Percentiles rank a stretch among this genome's conserved stretches.
Conservation (phyloP, 2,797 vertebrate genomes). For the Aplochiton taeniatus region DNA sequence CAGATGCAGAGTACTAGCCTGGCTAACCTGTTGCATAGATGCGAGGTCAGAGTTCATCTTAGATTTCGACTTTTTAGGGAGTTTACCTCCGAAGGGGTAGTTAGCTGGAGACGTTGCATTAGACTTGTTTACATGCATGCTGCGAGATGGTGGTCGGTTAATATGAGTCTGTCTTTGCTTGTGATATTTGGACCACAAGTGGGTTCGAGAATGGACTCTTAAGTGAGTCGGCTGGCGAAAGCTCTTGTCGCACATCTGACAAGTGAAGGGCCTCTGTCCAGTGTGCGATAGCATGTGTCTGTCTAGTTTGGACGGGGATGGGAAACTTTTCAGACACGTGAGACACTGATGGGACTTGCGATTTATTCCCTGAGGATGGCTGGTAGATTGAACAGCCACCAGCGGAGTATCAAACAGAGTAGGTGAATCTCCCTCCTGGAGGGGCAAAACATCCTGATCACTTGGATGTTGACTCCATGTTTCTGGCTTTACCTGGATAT, state of each 20-base stretch:
- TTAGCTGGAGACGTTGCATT: not conserved
- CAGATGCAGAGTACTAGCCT: not conserved
- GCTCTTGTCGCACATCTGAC: slow-evolving; percentile 45
- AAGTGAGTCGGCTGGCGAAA: slow-evolving; percentile 52
- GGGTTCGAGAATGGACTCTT: slow-evolving; percentile 45
- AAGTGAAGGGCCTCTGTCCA: slow-evolving; percentile 48
- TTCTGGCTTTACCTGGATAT: slow-evolving; percentile 38
- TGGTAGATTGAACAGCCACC: not conserved
- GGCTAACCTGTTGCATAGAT: not conserved
- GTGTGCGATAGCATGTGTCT: slow-evolving; percentile 49
- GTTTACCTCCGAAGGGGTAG: not conserved
- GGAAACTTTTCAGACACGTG: slow-evolving; percentile 47
- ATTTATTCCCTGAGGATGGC: not conserved
- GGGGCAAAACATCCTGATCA: not conserved
- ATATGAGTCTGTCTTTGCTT: slow-evolving; percentile 25
- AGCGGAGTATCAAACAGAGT: slow-evolving; percentile 3
- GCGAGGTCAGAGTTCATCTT: slow-evolving; percentile 1
- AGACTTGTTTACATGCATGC: not conserved
- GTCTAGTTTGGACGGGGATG: slow-evolving; percentile 45
- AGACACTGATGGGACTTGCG: slow-evolving; percentile 30
- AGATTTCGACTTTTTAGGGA: not conserved
- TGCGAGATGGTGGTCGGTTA: slow-evolving; percentile 16
- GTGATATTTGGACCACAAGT: slow-evolving; percentile 43
- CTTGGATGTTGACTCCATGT: slow-evolving; percentile 8
- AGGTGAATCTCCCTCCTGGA: slow-evolving; percentile 7